Evolutionary conservation across 2,797 vertebrate genomes (phyloP).

Genomic region (Lepus townsendii): DNA sequence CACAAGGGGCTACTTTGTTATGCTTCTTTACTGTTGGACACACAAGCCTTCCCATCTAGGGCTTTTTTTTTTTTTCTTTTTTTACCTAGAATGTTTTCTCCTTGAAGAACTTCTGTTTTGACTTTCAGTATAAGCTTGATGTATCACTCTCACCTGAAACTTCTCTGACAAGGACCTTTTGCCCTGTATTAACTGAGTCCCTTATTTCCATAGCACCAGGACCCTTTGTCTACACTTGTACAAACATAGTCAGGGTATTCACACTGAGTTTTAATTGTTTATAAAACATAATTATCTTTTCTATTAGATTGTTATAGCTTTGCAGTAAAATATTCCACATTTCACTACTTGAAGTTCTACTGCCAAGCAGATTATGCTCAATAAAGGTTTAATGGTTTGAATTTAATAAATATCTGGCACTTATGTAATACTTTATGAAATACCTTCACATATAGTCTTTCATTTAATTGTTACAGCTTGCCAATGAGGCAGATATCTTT

Average conservation of each 20-base stretch:
- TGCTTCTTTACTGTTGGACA: not conserved
- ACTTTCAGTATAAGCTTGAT: not conserved
- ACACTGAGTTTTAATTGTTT: slow-evolving; percentile 39
- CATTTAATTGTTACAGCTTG: not conserved
- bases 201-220: not conserved
- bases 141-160: not conserved
- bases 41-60: not conserved
- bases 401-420: slow-evolving; percentile 53
- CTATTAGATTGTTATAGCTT: not conserved
- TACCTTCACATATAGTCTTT: slow-evolving; percentile 47
- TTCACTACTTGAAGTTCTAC: slow-evolving; percentile 7
- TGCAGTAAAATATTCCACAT: not conserved
- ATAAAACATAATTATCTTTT: not conserved
- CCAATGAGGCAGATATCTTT: slow-evolving; percentile 11
- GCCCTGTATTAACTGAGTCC: slow-evolving; percentile 1
- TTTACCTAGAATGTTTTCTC: not conserved
- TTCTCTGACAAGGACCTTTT: not conserved
- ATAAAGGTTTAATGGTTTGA: slow-evolving; percentile 32
- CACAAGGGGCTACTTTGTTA: not conserved
- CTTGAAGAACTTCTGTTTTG: not conserved
- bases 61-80: not conserved
- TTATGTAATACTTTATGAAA: not conserved
- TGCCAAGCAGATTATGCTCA: not conserved
- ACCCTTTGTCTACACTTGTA: not conserved
- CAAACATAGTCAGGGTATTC: not conserved